These are phyloP conservation scores for Ambastaia sidthimunki DNA, from an alignment of 2,797 vertebrate genomes.

Conservation along the genomic window DNA sequence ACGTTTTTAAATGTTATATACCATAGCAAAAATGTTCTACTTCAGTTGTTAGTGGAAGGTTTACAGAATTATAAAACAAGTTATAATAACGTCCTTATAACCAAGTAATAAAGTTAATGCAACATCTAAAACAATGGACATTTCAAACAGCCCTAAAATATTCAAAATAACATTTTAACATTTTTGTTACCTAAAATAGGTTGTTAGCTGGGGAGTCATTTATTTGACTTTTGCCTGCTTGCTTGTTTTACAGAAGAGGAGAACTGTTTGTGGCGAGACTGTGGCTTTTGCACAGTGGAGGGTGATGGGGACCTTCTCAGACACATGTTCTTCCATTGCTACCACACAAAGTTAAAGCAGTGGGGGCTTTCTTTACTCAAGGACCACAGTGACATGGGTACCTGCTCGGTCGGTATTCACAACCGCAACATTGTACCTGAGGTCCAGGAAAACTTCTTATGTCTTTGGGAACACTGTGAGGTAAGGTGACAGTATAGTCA, in stretches of 20 bases:
- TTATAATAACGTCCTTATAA: too few species aligned
- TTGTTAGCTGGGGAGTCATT: too few species aligned
- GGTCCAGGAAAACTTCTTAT: constrained; percentile 90
- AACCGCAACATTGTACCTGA: constrained; percentile 94
- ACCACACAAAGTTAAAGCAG: constrained; percentile 96
- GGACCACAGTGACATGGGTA: constrained; percentile 80
- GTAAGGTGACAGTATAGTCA: constrained; percentile 71
- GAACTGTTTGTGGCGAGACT: constrained; percentile 91
- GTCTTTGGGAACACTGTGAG: constrained; percentile 96
- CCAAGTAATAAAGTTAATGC: too few species aligned
- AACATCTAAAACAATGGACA: too few species aligned
- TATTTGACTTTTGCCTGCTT: too few species aligned
- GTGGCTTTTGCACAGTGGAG: constrained; percentile 91
- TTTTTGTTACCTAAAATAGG: too few species aligned
- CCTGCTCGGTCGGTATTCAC: constrained; percentile 88
- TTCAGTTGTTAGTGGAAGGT: too few species aligned
- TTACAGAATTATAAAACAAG: too few species aligned
- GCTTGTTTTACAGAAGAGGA: constrained; percentile 78
- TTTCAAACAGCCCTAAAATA: too few species aligned
- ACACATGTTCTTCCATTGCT: constrained; percentile 95
- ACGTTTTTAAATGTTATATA: too few species aligned
- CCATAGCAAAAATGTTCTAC: too few species aligned
- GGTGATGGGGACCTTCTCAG: constrained; percentile 83
- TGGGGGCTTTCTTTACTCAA: constrained; percentile 87
- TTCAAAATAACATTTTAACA: too few species aligned